Evolutionary conservation across 1,140 invertebrate genomes (phyloP), one percentile per base, ranked within the genome.

Genomic region (Eubasilissa regina): DNA sequence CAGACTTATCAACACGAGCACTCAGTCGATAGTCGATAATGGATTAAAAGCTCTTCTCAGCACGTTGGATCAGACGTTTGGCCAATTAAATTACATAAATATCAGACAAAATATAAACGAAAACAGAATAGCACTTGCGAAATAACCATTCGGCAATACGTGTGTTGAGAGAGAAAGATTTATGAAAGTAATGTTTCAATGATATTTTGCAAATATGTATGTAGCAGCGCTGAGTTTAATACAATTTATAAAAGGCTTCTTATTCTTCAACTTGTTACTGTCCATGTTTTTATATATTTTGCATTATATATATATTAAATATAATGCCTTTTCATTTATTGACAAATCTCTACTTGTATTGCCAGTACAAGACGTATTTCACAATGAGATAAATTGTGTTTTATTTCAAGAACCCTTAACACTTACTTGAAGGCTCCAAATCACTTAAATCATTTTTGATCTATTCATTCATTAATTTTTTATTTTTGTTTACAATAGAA

Each of bases 1-100:
- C 60, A 55, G 43, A 17, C 15, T 43, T 76, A 11, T 76, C 75
- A 76, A 64, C 75, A 48, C 43, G 4, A 43, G 58, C 75, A 76
- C 75, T 76, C 44, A 66, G 25, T 21, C 44, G 25, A 35, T 62
- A 25, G 21, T 51, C 75, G 75, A 76, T 76, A 76, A 66, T 44
- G 45, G 60, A 66, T 66, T 48, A 43, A 76, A 51, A 21, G 45
- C 66, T 64, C 25, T 35, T 35, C 25, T 35, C 60, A 12, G 11
- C 10, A 1, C 13, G 4, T 64, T 15, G 55, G 15, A n/a, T 8
- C 17, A 21, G 17, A 58, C 55, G 55, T 58, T 58, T 58, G 55
- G 21, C 55, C 55, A 58, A 58, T 58, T 21, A 19, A 58, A 58
- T 21, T 15, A 58, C 21, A 58, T 58, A 21, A 58, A 58, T 58